Percentiles rank a stretch among this genome's conserved stretches.
phyloP scores from a whole-genome alignment of 2,888 invertebrate species.

The Ferrisia virgata region DNA sequence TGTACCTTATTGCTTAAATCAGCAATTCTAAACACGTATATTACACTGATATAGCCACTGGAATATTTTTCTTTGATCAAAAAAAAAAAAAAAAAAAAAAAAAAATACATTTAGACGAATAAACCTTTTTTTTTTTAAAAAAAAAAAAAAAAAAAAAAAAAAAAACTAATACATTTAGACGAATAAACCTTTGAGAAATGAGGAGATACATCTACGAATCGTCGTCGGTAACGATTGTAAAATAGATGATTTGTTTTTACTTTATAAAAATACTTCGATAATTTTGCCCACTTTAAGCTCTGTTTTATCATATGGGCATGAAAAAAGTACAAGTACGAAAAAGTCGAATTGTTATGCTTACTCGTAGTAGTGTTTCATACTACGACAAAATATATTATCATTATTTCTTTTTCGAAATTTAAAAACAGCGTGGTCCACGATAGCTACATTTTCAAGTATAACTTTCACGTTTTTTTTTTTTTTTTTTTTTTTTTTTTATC shows the following conservation, averaged over 20 bases:
- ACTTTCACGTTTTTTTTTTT: neutral
- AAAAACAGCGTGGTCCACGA: neutral
- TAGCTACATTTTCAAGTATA: neutral
- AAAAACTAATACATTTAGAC: neutral
- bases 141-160: too few species aligned
- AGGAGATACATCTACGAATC: too few species aligned
- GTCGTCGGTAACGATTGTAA: neutral
- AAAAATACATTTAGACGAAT: neutral
- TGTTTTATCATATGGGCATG: neutral
- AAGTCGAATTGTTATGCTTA: too few species aligned
- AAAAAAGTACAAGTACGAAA: neutral
- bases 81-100: neutral
- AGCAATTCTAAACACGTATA: too few species aligned
- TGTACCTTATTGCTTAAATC: too few species aligned
- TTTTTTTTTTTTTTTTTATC: too few species aligned
- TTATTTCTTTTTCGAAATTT: neutral
- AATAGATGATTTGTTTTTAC: neutral
- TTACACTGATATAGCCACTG: too few species aligned
- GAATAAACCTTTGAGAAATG: neutral
- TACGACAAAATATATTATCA: too few species aligned
- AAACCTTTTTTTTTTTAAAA: too few species aligned
- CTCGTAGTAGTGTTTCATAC: too few species aligned
- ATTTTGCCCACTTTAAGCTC: neutral
- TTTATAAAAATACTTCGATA: neutral
- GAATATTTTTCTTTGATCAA: neutral